These are phyloP conservation scores for Hydropotes inermis DNA, from an alignment of 2,113 vertebrate species.

Conservation along the genomic window DNA sequence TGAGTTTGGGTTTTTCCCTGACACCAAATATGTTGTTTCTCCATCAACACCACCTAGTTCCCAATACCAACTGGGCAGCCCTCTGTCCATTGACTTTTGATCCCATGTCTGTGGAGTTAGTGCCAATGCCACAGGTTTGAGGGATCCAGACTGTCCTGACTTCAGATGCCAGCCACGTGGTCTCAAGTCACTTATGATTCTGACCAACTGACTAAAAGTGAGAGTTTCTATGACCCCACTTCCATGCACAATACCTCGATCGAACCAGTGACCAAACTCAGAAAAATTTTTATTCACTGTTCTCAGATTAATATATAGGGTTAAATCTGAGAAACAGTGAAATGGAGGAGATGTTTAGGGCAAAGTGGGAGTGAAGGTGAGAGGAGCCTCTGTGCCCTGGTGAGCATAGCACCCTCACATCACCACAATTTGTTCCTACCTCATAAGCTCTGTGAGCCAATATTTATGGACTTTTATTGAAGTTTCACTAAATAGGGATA, in stretches of 20 bases:
- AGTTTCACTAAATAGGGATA: background rate
- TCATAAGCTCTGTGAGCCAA: background rate
- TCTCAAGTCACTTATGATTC: background rate
- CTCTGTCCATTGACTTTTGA: background rate
- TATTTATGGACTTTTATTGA: background rate
- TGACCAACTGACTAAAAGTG: background rate
- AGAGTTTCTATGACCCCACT: background rate
- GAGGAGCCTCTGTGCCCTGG: background rate
- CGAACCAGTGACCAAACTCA: background rate
- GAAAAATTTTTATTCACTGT: background rate
- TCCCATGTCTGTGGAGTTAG: background rate
- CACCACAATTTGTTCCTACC: background rate
- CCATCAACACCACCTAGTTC: background rate
- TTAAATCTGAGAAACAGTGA: background rate
- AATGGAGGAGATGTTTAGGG: background rate
- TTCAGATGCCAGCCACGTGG: background rate
- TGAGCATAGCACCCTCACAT: background rate
- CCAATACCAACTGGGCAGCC: background rate
- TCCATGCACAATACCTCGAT: background rate
- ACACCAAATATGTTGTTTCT: background rate
- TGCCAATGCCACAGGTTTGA: accelerated
- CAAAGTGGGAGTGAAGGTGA: background rate
- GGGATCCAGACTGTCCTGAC: background rate
- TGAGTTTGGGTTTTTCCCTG: background rate
- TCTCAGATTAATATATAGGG: background rate